Percentiles rank a stretch among this genome's conserved stretches.
Conservation (phyloP, 2,113 vertebrate species). For the Arenaria interpres region DNA sequence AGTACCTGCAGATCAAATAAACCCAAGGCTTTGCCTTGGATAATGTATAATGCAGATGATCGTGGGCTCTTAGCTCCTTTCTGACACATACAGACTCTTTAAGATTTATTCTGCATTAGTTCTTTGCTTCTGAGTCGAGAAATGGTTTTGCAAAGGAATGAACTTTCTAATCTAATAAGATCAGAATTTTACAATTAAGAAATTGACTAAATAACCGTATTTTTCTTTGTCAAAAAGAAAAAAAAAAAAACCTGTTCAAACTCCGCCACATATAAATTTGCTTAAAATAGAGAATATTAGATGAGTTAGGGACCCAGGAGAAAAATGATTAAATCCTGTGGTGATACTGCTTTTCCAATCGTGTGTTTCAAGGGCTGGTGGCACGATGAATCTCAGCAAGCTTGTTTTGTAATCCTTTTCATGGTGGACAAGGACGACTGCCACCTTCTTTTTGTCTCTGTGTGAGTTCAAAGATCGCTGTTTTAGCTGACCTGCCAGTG, state of each 20-base stretch:
- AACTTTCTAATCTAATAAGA: neutral
- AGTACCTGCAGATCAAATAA: neutral
- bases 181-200: neutral
- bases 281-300: neutral
- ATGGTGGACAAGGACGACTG: neutral
- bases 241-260: neutral
- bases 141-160: neutral
- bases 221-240: neutral
- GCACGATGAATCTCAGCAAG: neutral
- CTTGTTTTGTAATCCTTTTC: neutral
- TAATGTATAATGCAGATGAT: neutral
- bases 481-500: neutral
- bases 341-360: neutral
- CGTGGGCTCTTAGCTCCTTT: neutral
- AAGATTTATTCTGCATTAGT: neutral
- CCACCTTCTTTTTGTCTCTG: neutral
- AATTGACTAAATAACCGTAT: neutral
- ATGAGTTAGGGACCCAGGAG: neutral
- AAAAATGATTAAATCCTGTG: neutral
- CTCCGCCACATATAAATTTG: neutral
- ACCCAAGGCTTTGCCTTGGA: neutral
- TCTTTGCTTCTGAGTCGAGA: neutral
- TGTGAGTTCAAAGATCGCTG: neutral
- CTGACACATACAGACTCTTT: neutral
- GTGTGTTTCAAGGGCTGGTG: neutral